phyloP scores from a whole-genome alignment of 2,888 invertebrate species.

The Pterostichus madidus region DNA sequence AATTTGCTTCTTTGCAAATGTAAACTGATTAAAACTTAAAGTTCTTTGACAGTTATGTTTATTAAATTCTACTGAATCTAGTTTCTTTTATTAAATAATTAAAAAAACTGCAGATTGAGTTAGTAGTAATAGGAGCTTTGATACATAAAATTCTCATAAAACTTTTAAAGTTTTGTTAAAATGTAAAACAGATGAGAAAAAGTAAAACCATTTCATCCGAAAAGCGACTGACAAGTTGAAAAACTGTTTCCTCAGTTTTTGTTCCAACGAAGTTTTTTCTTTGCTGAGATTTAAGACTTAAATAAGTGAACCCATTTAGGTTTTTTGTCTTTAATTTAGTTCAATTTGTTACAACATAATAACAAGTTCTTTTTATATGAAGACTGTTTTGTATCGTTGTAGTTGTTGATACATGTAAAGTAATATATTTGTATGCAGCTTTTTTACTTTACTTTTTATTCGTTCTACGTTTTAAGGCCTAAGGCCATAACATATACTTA shows the following conservation, averaged over 20 bases:
- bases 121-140: constrained; percentile 7
- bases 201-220: constrained; percentile 35
- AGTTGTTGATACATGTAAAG: background rate
- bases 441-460: constrained; percentile 16
- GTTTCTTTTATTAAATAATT: background rate
- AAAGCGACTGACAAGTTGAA: constrained; percentile 41
- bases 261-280: constrained; percentile 3
- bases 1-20: background rate
- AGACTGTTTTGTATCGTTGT: background rate
- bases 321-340: constrained; percentile 42
- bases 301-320: constrained; percentile 43
- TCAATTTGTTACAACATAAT: constrained; percentile 42
- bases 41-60: background rate
- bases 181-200: constrained; percentile 50
- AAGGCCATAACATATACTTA: constrained; percentile 38
- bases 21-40: background rate
- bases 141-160: constrained; percentile 39
- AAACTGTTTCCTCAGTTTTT: constrained; percentile 43
- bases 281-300: constrained; percentile 25
- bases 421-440: constrained; percentile 9
- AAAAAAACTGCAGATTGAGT: constrained; percentile 1
- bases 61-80: background rate
- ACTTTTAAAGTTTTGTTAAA: constrained; percentile 44
- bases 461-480: background rate
- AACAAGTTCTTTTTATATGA: constrained; percentile 14